A percentile compares a stretch with the other conserved stretches of the same genome.
Conservation (phyloP, 2,113 vertebrate species). For the Aegithalos caudatus region DNA sequence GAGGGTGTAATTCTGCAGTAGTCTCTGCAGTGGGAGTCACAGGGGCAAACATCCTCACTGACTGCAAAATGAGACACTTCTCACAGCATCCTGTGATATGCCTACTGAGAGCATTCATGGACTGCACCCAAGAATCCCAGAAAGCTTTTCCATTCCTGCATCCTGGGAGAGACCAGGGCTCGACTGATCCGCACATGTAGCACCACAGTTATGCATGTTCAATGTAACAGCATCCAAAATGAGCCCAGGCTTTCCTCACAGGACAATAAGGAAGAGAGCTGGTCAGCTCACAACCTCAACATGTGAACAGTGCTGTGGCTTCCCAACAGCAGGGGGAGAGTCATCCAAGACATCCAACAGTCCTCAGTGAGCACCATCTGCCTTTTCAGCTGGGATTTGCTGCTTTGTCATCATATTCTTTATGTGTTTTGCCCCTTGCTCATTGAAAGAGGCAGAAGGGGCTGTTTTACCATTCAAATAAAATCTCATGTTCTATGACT, state of each 20-base stretch:
- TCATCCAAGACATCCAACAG: neutral
- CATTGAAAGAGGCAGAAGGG: neutral
- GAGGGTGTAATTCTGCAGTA: neutral
- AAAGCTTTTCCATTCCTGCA: neutral
- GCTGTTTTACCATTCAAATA: neutral
- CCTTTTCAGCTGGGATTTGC: neutral
- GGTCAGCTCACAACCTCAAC: accelerated
- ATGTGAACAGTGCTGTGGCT: neutral
- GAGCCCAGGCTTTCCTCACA: neutral
- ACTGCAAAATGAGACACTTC: neutral
- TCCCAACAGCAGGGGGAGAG: neutral
- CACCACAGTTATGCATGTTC: accelerated
- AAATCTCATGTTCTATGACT: accelerated
- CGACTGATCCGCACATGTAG: neutral
- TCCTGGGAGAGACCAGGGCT: neutral
- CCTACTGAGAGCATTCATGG: neutral
- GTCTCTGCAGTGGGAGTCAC: neutral
- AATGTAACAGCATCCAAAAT: neutral
- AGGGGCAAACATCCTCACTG: neutral
- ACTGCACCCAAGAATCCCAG: neutral
- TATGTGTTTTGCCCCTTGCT: neutral
- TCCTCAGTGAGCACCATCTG: neutral
- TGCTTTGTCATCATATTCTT: neutral
- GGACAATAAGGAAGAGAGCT: neutral
- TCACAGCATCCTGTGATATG: neutral